Base-by-base conservation (phyloP, 2,797 vertebrate genomes). In the Pseudopleuronectes americanus region DNA sequence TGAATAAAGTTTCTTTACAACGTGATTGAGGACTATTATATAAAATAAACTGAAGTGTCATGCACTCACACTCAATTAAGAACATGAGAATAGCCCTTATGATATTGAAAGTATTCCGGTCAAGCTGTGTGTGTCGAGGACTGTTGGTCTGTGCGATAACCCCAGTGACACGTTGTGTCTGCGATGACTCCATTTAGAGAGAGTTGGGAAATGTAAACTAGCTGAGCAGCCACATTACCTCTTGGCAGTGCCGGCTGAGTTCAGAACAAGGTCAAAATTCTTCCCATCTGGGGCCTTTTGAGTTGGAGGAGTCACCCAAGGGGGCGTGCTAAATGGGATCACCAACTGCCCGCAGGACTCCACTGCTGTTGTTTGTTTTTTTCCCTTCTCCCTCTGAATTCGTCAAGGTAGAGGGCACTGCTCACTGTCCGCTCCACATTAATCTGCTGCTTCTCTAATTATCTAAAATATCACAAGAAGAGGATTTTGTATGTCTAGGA, bases 281-380 rank as follows among this genome's bases (percentile, higher is more conserved):
- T 57, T 80, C 80, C 87, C 89, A 90, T 90, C 83, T 88, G 89
- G 79, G 86, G 69, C 79, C 74, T 67, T 79, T 89, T 83, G 80
- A 76, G 87, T 87, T 84, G 64, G 76, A 84, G 65, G 83, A 91
- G 76, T 90, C 82, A 88, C 87, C 79, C 69, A 79, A 85, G 89
- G 88, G 78, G 67, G 66, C 71, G 81, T 76, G 68, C 86, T 91
- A 88, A 91, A 92, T 90, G 86, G 79, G 82, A 87, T 90, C 88
- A 88, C 76, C 82, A 81, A 88, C 77, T 76, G 89, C 88, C 87
- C 84, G 65, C 57, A 87, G 88, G 77, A 84, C 58, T 60, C 64
- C 36, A 57, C 80, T 78, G 83, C 81, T 86, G 83, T 79, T 84
- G 58, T 55, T 69, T 71, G 68, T 14, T n/a, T 68, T 80, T 56